A percentile compares a stretch with the other conserved stretches of the same genome.
Evolutionary conservation across 2,888 invertebrate genomes (phyloP).

Genomic region (Amiota minor): DNA sequence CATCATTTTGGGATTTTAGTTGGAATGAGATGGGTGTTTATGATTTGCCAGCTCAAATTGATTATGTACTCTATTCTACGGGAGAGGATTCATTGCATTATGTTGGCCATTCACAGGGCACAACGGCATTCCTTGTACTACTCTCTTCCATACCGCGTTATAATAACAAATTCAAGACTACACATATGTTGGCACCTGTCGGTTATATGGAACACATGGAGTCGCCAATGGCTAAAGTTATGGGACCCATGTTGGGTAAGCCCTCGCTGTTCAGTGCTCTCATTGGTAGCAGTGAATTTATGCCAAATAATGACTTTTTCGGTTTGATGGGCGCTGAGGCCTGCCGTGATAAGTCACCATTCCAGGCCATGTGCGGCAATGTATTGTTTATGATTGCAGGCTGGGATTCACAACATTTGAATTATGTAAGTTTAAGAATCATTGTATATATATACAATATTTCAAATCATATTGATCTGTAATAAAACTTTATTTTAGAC

Average conservation of each 20-base stretch:
- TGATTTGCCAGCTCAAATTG: conserved; percentile 58
- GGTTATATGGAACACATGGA: conserved; percentile 74
- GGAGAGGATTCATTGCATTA: conserved; percentile 47
- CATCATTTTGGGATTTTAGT: conserved; percentile 73
- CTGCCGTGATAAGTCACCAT: conserved; percentile 67
- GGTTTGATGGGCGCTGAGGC: conserved; percentile 71
- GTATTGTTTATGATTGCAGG: conserved; percentile 46
- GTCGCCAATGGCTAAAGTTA: conserved; percentile 65
- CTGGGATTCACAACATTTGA: conserved; percentile 48
- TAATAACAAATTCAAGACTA: conserved; percentile 52
- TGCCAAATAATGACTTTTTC: conserved; percentile 75
- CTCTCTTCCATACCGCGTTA: conserved; percentile 47
- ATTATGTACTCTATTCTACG: conserved; percentile 46
- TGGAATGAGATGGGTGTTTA: conserved; percentile 90
- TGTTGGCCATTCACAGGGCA: conserved; percentile 58
- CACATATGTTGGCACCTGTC: conserved; percentile 53
- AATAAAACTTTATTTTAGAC: conserved; percentile 35
- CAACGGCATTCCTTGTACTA: conserved; percentile 44
- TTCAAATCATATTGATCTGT: not conserved
- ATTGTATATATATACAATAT: not conserved
- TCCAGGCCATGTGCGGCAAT: conserved; percentile 46
- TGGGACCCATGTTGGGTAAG: conserved; percentile 57
- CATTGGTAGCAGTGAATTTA: conserved; percentile 75
- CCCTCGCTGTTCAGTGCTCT: conserved; percentile 38
- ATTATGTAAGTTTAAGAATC: conserved; percentile 53